A percentile compares a stretch with the other conserved stretches of the same genome.
Conservation (phyloP, 2,797 vertebrate genomes). For the Oceanodroma leucorhoa region DNA sequence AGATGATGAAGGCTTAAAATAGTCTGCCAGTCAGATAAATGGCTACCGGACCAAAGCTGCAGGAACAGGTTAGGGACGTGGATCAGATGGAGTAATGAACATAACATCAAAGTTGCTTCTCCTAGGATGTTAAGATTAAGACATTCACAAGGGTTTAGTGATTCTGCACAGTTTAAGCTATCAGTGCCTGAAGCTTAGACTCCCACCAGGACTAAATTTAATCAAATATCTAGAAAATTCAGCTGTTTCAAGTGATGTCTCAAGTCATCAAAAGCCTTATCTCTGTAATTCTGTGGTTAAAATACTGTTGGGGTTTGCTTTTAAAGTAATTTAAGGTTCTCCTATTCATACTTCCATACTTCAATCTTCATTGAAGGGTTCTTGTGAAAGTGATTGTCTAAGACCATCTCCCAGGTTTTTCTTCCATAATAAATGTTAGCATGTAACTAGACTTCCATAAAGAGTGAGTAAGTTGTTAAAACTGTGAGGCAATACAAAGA, state of each 20-base stretch:
- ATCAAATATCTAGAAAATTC: not conserved
- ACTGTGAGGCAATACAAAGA: not conserved
- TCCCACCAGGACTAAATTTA: not conserved
- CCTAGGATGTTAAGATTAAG: not conserved
- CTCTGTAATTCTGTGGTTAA: not conserved
- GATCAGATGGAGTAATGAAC: not conserved
- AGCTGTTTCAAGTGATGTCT: not conserved
- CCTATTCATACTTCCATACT: not conserved
- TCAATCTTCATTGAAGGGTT: not conserved
- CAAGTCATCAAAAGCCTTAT: not conserved
- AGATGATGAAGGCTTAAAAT: not conserved
- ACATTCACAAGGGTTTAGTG: not conserved
- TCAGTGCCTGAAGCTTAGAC: not conserved
- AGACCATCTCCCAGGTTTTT: not conserved
- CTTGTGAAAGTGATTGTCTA: not conserved
- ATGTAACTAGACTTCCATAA: not conserved
- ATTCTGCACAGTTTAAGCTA: not conserved
- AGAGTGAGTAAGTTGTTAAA: not conserved
- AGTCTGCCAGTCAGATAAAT: not conserved
- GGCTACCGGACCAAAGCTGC: not conserved
- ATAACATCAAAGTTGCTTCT: not conserved
- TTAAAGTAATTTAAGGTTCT: not conserved
- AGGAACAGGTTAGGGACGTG: not conserved
- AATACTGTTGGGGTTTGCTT: not conserved
- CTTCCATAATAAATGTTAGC: not conserved